phyloP scores from a whole-genome alignment of 2,113 vertebrate species.

The Salvelinus namaycush region DNA sequence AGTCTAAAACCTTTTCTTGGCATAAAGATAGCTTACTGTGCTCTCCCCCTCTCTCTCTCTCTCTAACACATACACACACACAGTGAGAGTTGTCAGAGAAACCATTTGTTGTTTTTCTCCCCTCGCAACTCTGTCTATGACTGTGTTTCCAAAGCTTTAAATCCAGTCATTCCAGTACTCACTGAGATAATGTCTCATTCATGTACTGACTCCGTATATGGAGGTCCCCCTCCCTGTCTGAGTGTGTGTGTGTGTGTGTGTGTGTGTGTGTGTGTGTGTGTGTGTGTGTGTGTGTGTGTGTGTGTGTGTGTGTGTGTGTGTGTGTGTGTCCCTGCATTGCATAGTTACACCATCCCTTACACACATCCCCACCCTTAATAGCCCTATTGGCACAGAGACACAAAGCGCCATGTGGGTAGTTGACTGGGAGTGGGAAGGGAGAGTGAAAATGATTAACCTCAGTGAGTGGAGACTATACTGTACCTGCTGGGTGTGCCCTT shows the following conservation, averaged over 20 bases:
- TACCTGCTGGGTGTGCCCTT: neutral
- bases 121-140: neutral
- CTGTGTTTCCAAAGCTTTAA: neutral
- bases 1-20: too few species aligned
- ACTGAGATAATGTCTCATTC: slow-evolving; percentile 17
- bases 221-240: neutral
- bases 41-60: too few species aligned
- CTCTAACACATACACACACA: too few species aligned
- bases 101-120: too few species aligned
- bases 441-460: neutral
- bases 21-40: too few species aligned
- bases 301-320: neutral
- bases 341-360: neutral
- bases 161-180: neutral
- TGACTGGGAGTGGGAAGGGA: neutral
- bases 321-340: neutral
- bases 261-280: neutral
- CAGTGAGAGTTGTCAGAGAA: too few species aligned
- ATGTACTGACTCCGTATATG: neutral
- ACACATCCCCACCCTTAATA: neutral
- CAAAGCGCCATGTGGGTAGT: neutral
- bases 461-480: neutral
- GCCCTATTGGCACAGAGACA: neutral
- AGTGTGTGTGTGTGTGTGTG: neutral
- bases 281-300: neutral